phyloP scores from a whole-genome alignment of 2,888 invertebrate genomes.

The Drosophila ustulata region DNA sequence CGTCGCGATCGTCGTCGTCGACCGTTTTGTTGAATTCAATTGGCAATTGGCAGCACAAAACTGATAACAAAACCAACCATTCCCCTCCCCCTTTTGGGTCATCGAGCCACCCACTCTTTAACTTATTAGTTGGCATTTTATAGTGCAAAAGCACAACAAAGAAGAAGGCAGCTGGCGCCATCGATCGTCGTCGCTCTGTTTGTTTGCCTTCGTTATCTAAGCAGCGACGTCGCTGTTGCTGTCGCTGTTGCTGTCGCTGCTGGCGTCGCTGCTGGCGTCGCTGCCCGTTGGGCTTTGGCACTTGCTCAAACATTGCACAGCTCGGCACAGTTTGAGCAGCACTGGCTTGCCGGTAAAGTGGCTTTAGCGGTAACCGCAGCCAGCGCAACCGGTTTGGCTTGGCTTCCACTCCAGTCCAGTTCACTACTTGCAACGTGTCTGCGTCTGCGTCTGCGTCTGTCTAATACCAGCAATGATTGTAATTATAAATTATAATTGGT shows the following conservation, averaged over 20 bases:
- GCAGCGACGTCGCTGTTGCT: conserved; percentile 9
- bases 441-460: not conserved
- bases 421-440: conserved; percentile 10
- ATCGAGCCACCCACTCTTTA: conserved; percentile 26
- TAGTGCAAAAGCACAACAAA: conserved; percentile 37
- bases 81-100: not conserved
- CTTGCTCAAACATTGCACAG: conserved; percentile 24
- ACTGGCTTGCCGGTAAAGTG: conserved; percentile 19
- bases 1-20: not conserved
- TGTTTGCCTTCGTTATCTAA: conserved; percentile 62
- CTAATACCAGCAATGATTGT: conserved; percentile 8
- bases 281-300: conserved; percentile 28
- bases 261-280: not conserved
- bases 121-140: conserved; percentile 21
- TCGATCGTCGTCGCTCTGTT: conserved; percentile 31
- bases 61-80: conserved; percentile 15
- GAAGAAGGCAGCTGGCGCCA: conserved; percentile 54
- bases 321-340: conserved; percentile 27
- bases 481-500: conserved; percentile 4
- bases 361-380: not conserved
- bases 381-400: conserved; percentile 21
- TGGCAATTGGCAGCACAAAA: conserved; percentile 17
- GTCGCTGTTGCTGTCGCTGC: conserved; percentile 1
- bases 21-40: conserved; percentile 18
- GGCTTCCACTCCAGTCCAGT: not conserved